Evolutionary conservation across 2,113 vertebrate species (phyloP), one percentile per base, ranked within the genome.

Genomic region (Tricholaema leucomelas): DNA sequence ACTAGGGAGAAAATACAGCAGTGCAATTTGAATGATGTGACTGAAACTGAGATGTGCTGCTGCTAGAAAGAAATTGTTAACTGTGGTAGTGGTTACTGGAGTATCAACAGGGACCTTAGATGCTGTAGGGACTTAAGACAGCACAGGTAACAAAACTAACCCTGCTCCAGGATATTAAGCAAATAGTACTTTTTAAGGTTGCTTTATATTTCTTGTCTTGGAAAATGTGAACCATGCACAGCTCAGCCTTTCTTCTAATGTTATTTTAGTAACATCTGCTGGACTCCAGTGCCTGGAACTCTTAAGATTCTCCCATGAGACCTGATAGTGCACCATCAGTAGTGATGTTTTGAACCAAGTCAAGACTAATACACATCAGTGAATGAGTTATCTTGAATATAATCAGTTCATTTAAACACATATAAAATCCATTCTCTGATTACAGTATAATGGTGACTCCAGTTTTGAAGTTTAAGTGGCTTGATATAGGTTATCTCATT

Each of bases 321-420:
- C 25, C 12, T 75, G 15, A 60, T 10, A 75, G 30, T 55, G n/a
- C 58, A 31, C 65, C 36, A 78, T 70, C 27, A 48, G 18, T 69
- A 27, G 28, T 85, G 63, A 24, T 31, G 61, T 58, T 95, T 90
- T 87, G 55, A 87, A 72, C 50, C 79, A 31, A 79, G 27, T 64
- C 44, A 78, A 75, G 40, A 44, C 21, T 82, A 65, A 25, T 14
- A 35, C 72, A 87, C 67, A 65, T 58, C 54, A 81, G 38, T 65
- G 36, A 87, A 87, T 14, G 19, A 87, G 70, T 89, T 82, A 85
- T 42, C 54, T 89, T 54, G 64, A 87, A 82, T 91, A 80, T 93
- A 63, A 59, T 87, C 24, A 77, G 10, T 69, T 91, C 67, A 70
- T 92, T 94, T 94, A 21, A 15, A 35, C 25, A 46, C 59, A 28